These are phyloP conservation scores for Mesoligia furuncula DNA, from an alignment of 2,888 invertebrate genomes.

Conservation along the genomic window DNA sequence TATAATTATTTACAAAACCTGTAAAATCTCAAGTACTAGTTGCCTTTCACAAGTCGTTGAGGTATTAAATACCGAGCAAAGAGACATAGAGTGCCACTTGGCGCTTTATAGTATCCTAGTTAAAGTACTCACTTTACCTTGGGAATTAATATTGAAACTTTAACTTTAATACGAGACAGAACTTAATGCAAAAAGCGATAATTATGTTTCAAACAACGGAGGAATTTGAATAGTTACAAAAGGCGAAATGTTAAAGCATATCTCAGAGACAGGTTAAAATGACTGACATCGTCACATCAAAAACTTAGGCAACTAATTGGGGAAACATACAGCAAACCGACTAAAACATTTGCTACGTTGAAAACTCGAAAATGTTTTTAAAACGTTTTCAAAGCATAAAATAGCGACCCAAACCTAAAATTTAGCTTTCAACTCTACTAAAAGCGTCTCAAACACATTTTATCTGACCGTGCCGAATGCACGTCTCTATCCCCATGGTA, in stretches of 20 bases:
- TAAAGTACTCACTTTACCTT: constrained; percentile 1
- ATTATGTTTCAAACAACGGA: constrained; percentile 11
- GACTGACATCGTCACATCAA: background rate
- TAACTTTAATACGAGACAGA: background rate
- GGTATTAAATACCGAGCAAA: constrained; percentile 1
- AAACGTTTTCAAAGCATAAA: constrained; percentile 36
- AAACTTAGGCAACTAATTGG: constrained; percentile 14
- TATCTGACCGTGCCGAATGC: constrained; percentile 32
- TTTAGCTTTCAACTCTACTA: constrained; percentile 35
- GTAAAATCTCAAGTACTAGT: constrained; percentile 1
- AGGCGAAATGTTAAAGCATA: constrained; percentile 7
- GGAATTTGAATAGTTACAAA: background rate
- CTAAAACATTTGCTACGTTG: constrained; percentile 6
- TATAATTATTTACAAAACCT: background rate
- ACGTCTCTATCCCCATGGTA: constrained; percentile 47
- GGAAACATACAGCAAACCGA: background rate
- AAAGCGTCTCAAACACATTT: constrained; percentile 56
- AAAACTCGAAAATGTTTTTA: constrained; percentile 29
- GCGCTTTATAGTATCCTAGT: background rate
- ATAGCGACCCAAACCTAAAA: constrained; percentile 24
- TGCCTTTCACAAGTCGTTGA: background rate
- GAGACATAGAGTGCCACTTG: constrained; percentile 4
- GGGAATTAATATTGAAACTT: constrained; percentile 20
- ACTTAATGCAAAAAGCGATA: background rate
- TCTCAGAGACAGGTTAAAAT: constrained; percentile 11